A percentile compares a stretch with the other conserved stretches of the same genome.
phyloP scores from a whole-genome alignment of 2,888 invertebrate species.

The Orchesellides sinensis region DNA sequence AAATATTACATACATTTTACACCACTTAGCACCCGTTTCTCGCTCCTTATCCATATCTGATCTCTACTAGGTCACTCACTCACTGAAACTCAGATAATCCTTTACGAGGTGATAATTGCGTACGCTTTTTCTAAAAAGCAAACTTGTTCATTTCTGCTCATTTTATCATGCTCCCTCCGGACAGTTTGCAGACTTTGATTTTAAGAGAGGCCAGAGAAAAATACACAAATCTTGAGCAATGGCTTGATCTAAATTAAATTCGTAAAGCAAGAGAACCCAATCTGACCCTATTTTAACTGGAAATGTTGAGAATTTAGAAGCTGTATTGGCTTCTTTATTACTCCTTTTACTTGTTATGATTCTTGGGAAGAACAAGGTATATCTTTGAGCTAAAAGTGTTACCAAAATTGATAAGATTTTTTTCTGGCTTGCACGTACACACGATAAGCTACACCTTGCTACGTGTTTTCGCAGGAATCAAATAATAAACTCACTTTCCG shows the following conservation, averaged over 20 bases:
- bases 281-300: too few relatives aligned
- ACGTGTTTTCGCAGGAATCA: not conserved
- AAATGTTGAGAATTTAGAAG: too few relatives aligned
- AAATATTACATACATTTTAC: too few relatives aligned
- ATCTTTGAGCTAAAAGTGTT: not conserved
- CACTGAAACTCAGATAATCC: slow-evolving; percentile 3
- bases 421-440: not conserved
- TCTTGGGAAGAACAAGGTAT: not conserved
- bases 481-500: not conserved
- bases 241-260: too few relatives aligned
- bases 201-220: too few relatives aligned
- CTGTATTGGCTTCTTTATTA: slow-evolving; percentile 1
- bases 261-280: too few relatives aligned
- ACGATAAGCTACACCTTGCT: not conserved
- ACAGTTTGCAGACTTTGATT: too few relatives aligned
- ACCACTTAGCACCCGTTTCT: too few relatives aligned
- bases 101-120: slow-evolving; percentile 58
- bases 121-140: too few relatives aligned
- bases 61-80: not conserved
- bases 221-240: too few relatives aligned
- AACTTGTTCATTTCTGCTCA: too few relatives aligned
- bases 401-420: slow-evolving; percentile 49
- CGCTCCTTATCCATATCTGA: not conserved
- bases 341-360: not conserved
- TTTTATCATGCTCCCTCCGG: too few relatives aligned